A percentile compares a stretch with the other conserved stretches of the same genome.
Evolutionary conservation across 2,797 vertebrate genomes (phyloP).

Genomic region (Artibeus lituratus): DNA sequence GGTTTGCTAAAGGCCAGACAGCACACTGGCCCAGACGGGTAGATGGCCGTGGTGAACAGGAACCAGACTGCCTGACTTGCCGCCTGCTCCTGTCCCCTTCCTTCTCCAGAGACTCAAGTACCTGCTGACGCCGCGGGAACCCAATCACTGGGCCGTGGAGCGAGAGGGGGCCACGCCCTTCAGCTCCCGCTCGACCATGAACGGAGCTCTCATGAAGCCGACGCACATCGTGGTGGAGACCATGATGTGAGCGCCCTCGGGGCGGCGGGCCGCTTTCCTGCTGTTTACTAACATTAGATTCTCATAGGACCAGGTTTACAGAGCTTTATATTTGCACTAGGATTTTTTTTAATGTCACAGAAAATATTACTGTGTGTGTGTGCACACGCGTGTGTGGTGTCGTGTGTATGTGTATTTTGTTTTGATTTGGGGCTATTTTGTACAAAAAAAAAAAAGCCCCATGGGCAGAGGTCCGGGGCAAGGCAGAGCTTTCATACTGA

Average conservation of each 20-base stretch:
- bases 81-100: neutral
- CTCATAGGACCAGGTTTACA: constrained; percentile 96
- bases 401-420: constrained; percentile 76
- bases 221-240: constrained; percentile 98
- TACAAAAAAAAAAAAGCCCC: constrained; percentile 80
- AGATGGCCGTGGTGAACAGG: fast-evolving
- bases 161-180: constrained; percentile 90
- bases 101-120: constrained; percentile 92
- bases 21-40: fast-evolving
- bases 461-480: constrained; percentile 73
- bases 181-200: constrained; percentile 85
- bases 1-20: neutral
- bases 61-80: fast-evolving
- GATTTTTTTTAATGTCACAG: constrained; percentile 89
- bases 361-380: constrained; percentile 85
- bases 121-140: constrained; percentile 92
- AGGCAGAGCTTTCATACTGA: constrained; percentile 83
- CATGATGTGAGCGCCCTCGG: constrained; percentile 96
- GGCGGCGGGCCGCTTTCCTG: constrained; percentile 86
- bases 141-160: constrained; percentile 91
- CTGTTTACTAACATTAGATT: constrained; percentile 95
- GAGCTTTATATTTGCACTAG: constrained; percentile 93
- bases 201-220: constrained; percentile 91
- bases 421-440: constrained; percentile 83
- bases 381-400: neutral